These are phyloP conservation scores for Geodia barretti DNA, from an alignment of 37 sponge, comb jelly and placozoan genomes.

Conservation along the genomic window DNA sequence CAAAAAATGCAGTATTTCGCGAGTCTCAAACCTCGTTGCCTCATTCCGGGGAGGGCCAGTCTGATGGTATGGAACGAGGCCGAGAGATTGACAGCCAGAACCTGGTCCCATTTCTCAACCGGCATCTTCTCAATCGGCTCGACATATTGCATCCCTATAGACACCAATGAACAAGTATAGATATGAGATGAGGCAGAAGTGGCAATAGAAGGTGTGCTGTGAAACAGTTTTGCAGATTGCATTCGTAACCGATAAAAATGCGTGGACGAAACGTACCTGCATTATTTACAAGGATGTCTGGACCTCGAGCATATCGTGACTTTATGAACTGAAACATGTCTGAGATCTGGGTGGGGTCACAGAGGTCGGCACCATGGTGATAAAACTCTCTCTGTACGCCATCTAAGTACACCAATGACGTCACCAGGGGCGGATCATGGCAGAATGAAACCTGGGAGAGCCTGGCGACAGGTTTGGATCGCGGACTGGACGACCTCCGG, in stretches of 20 bases:
- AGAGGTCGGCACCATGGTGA: constrained; percentile 59
- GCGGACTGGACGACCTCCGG: constrained; percentile 16
- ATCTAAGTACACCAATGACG: background rate
- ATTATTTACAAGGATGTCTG: constrained; percentile 82
- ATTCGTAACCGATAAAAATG: too few species aligned
- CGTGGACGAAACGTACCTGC: constrained; percentile 50
- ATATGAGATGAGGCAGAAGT: background rate
- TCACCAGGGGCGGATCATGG: too few species aligned
- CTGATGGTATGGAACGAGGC: constrained; percentile 74
- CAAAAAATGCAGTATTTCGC: too few species aligned
- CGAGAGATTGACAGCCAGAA: constrained; percentile 73
- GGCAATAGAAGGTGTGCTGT: background rate
- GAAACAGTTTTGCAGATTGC: background rate
- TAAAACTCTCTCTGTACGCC: background rate
- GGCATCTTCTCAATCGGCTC: constrained; percentile 72
- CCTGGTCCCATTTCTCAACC: constrained; percentile 64
- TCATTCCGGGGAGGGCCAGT: constrained; percentile 61
- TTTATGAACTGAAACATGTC: constrained; percentile 31
- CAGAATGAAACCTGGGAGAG: background rate
- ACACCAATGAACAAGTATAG: background rate
- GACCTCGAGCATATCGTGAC: constrained; percentile 41
- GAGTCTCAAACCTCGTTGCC: constrained; percentile 53
- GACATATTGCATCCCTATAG: constrained; percentile 68
- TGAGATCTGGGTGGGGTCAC: constrained; percentile 50
- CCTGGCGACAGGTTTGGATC: background rate